These are phyloP conservation scores for Agrotis puta DNA, from an alignment of 2,888 invertebrate species.

Conservation along the genomic window DNA sequence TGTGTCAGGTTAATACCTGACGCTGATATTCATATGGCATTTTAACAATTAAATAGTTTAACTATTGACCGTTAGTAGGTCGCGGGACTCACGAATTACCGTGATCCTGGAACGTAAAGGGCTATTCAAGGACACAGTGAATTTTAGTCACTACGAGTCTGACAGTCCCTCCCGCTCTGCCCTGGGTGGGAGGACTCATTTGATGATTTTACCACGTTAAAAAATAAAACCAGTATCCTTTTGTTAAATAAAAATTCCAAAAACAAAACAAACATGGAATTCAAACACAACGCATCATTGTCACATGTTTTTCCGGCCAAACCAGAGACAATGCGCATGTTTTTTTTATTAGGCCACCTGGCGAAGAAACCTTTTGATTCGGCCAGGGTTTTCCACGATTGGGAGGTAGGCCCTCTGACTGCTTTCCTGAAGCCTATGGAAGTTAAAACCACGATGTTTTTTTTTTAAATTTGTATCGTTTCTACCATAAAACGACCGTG, in stretches of 20 bases:
- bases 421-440: conserved; percentile 60
- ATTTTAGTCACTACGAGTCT: too few relatives aligned
- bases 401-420: conserved; percentile 46
- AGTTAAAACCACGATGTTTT: conserved; percentile 40
- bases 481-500: too few relatives aligned
- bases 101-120: too few relatives aligned
- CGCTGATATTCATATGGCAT: too few relatives aligned
- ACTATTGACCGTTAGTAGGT: too few relatives aligned
- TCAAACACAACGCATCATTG: conserved; percentile 47
- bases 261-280: conserved; percentile 28
- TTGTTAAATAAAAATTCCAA: conserved; percentile 9
- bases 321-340: conserved; percentile 70
- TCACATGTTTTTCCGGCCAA: conserved; percentile 59
- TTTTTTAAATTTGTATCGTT: conserved; percentile 34
- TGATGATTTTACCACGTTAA: too few relatives aligned
- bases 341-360: conserved; percentile 77
- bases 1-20: too few relatives aligned
- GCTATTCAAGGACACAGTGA: too few relatives aligned
- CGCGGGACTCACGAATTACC: too few relatives aligned
- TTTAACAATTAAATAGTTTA: too few relatives aligned
- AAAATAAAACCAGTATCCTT: neutral
- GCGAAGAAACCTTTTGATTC: conserved; percentile 72
- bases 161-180: too few relatives aligned
- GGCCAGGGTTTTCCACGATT: conserved; percentile 67
- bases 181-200: too few relatives aligned